Conservation (phyloP, 2,113 vertebrate genomes). For the Channa argus region DNA sequence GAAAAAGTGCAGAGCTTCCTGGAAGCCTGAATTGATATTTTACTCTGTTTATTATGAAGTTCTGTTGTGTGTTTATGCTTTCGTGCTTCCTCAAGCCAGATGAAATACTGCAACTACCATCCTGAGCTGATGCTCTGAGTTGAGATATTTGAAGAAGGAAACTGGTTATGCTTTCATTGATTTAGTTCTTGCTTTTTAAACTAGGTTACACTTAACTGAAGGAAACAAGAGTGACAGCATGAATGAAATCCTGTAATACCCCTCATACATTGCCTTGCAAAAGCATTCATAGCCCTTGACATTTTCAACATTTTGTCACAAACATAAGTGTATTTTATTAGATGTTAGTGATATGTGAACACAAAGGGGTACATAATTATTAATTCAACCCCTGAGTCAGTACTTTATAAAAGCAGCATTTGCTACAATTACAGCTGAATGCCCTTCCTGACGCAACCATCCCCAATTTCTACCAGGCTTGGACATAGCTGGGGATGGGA, state of each 20-base stretch:
- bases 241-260: conserved; percentile 14
- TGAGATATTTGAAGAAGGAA: conserved; percentile 3
- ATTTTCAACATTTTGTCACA: no score
- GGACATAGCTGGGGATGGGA: no score
- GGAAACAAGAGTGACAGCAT: background rate
- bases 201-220: conserved; percentile 3
- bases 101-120: background rate
- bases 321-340: no score
- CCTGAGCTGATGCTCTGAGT: background rate
- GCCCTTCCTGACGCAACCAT: no score
- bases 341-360: no score
- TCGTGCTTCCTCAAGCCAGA: conserved; percentile 16
- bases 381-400: no score
- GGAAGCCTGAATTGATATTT: conserved; percentile 29
- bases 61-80: conserved; percentile 17
- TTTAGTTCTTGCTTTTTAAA: conserved; percentile 35
- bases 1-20: background rate
- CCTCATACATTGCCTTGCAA: background rate
- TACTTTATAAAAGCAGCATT: no score
- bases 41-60: conserved; percentile 25
- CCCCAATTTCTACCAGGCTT: no score
- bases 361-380: no score
- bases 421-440: no score
- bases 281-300: no score
- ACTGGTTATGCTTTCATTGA: conserved; percentile 17